Base-by-base conservation (phyloP, 2,888 invertebrate genomes). In the Lypha dubia region DNA sequence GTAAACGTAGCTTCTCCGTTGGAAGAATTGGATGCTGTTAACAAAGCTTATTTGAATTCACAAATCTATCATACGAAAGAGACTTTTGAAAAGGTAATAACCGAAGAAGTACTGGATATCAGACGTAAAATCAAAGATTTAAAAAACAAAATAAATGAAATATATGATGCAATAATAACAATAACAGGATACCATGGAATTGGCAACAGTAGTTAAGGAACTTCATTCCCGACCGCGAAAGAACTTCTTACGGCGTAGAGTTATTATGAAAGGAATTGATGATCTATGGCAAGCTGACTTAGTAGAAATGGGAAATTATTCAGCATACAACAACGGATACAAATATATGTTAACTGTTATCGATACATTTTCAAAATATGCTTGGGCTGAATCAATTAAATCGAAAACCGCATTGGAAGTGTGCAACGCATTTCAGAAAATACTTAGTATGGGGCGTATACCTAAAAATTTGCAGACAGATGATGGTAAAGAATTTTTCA, bases 401-500 rank as follows among this genome's bases (percentile, higher is more conserved):
- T 20, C 7, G 8, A 49, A 49, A 17, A 49, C 17, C 20, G 46
- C 46, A 15, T 9, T 49, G 2, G 46, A 49, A 49, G 20, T 20
- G 20, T 8, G 4, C 2, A 6, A 20, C 17, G 17, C 46, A 8
- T 20, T 49, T 8, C 6, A 49, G 17, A 20, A 20, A 8, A 49
- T 49, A 20, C 20, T 49, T 20, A 5, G 1, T 20, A 8, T 17
- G 46, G 17, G 46, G 7, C 46, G 46, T 8, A 2, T 17, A 49
- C 46, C 46, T 8, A 20, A 49, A 49, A 49, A 49, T 8, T 49
- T 49, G n/a, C 17, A 49, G 20, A 49, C 46, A 49, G 44, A 44
- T n/a, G 44, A 44, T 6, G 44, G 44, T 44, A 44, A 44, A 44
- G 44, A 44, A n/a, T 44, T 49, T 49, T 49, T 49, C 17, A 49